A percentile compares a stretch with the other conserved stretches of the same genome.
phyloP scores from a whole-genome alignment of 2,888 invertebrate species.

The Zaprionus bogoriensis region DNA sequence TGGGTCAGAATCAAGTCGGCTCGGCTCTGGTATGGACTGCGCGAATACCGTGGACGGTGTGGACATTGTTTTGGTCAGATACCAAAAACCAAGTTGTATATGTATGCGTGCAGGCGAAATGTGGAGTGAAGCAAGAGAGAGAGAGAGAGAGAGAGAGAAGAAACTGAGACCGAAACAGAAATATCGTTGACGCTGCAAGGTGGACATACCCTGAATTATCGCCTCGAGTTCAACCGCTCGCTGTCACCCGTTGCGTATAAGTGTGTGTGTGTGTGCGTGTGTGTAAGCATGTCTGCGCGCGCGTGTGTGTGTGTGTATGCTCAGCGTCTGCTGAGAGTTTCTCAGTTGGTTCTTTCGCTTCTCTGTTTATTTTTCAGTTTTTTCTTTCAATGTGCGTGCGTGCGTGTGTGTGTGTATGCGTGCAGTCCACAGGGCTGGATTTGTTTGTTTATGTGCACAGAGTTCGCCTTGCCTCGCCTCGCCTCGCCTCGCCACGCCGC shows the following conservation, averaged over 20 bases:
- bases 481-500: constrained; percentile 48
- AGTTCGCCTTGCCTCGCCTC: constrained; percentile 48
- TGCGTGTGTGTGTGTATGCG: constrained; percentile 4
- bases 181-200: constrained; percentile 22
- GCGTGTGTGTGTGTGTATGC: constrained; percentile 1
- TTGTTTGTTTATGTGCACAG: constrained; percentile 53
- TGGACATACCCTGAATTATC: too few relatives aligned
- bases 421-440: constrained; percentile 36
- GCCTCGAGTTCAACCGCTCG: too few relatives aligned
- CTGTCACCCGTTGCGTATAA: too few relatives aligned
- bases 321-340: too few relatives aligned
- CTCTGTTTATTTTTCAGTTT: constrained; percentile 29
- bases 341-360: constrained; percentile 14
- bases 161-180: constrained; percentile 10
- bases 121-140: not conserved
- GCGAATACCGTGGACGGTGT: constrained; percentile 15
- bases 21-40: too few relatives aligned
- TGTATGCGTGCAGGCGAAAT: too few relatives aligned
- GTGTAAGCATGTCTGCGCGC: constrained; percentile 6
- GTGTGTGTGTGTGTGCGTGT: not conserved
- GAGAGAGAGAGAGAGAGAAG: not conserved
- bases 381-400: not conserved
- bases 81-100: too few relatives aligned
- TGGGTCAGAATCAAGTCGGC: constrained; percentile 47
- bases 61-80: constrained; percentile 35